These are phyloP conservation scores for Polia nebulosa DNA, from an alignment of 2,888 invertebrate species.

Conservation along the genomic window DNA sequence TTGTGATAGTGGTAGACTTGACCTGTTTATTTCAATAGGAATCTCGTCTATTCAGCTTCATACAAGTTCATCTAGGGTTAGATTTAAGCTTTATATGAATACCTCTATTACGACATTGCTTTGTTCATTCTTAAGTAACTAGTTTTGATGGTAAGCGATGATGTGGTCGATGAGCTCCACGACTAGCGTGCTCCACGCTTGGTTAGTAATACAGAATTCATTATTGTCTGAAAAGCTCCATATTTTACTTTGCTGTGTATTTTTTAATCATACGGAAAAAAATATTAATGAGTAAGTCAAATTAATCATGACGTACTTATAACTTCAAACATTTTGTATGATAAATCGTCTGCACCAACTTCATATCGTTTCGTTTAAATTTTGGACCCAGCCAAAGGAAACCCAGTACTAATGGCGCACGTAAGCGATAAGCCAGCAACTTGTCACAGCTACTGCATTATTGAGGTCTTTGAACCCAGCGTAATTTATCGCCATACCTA, in stretches of 20 bases:
- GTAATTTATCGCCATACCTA: constrained; percentile 54
- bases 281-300: too few species aligned
- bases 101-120: not conserved
- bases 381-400: constrained; percentile 25
- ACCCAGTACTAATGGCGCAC: constrained; percentile 40
- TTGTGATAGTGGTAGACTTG: constrained; percentile 44
- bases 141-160: too few species aligned
- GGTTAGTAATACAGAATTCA: too few species aligned
- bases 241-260: too few species aligned
- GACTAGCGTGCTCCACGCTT: too few species aligned
- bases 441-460: constrained; percentile 60
- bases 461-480: constrained; percentile 62
- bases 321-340: not conserved
- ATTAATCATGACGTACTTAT: too few species aligned
- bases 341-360: constrained; percentile 22
- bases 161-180: too few species aligned
- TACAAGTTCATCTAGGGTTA: constrained; percentile 6
- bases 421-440: constrained; percentile 58
- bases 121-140: not conserved
- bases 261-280: too few species aligned
- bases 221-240: too few species aligned
- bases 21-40: constrained; percentile 50
- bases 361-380: constrained; percentile 38
- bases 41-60: constrained; percentile 26
- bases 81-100: not conserved